Evolutionary conservation across 1,140 invertebrate species (phyloP).

Genomic region (Steinernema feltiae): DNA sequence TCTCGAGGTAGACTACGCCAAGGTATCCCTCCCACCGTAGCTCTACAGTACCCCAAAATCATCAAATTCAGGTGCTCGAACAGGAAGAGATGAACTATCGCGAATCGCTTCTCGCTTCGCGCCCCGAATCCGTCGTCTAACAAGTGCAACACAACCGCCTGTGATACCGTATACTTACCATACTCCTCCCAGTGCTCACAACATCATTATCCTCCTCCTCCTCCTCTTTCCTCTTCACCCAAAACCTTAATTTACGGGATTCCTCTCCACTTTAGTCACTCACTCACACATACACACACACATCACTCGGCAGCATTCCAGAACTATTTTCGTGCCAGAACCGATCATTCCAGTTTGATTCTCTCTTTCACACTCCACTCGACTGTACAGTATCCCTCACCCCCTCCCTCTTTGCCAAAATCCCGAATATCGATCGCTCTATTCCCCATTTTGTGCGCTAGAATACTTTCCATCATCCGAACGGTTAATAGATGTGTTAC

Average conservation of each 20-base stretch:
- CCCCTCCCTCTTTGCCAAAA: background rate
- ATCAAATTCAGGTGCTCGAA: conserved; percentile 39
- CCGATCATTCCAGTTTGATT: background rate
- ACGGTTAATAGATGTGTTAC: background rate
- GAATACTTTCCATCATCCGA: background rate
- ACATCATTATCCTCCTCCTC: background rate
- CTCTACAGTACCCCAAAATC: conserved; percentile 11
- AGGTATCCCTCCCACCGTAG: conserved; percentile 64
- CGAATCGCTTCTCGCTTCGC: conserved; percentile 44
- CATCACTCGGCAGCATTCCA: conserved; percentile 5
- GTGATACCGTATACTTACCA: background rate
- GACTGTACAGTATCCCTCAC: too few species aligned
- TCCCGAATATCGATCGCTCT: background rate
- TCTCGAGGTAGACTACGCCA: conserved; percentile 80
- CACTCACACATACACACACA: background rate
- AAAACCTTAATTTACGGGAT: too few species aligned
- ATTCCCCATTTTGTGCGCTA: background rate
- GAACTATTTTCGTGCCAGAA: background rate
- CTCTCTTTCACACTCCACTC: too few species aligned
- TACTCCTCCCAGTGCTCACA: background rate
- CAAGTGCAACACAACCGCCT: background rate
- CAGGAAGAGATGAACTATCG: conserved; percentile 51
- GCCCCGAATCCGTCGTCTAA: conserved; percentile 45
- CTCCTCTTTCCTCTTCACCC: background rate
- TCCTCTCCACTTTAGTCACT: too few species aligned